Conservation (phyloP, 2,797 vertebrate genomes). For the Lacerta viridis region DNA sequence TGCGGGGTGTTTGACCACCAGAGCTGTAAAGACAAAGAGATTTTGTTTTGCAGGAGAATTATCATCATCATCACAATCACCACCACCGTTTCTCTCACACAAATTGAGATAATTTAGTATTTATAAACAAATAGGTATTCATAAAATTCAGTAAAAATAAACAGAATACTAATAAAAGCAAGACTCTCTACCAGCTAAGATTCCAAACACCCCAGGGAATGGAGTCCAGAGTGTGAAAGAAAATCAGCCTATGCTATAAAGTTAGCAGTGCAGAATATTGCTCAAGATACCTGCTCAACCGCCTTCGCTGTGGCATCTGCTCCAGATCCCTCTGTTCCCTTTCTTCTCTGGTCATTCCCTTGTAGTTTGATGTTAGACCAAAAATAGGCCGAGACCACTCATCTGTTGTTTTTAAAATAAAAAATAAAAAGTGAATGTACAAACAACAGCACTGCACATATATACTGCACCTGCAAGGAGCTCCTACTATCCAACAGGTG, state of each 20-base stretch:
- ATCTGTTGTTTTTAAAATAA: slow-evolving; percentile 79
- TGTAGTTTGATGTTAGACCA: slow-evolving; percentile 96
- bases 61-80: neutral
- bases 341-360: slow-evolving; percentile 98
- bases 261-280: neutral
- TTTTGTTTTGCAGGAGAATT: neutral
- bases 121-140: neutral
- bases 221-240: no score
- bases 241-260: neutral
- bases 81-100: neutral
- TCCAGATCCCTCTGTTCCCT: slow-evolving; percentile 96
- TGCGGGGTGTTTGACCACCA: slow-evolving; percentile 95
- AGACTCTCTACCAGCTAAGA: neutral
- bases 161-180: neutral
- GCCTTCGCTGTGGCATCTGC: slow-evolving; percentile 94
- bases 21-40: slow-evolving; percentile 81
- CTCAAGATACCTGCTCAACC: slow-evolving; percentile 87
- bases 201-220: neutral
- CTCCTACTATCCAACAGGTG: neutral
- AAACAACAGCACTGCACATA: neutral
- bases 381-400: slow-evolving; percentile 99
- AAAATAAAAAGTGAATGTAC: neutral
- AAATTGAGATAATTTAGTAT: neutral
- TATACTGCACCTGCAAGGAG: neutral
- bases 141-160: neutral